Evolutionary conservation across 2,888 invertebrate species (phyloP).

Genomic region (Amblyjoppa proteus): DNA sequence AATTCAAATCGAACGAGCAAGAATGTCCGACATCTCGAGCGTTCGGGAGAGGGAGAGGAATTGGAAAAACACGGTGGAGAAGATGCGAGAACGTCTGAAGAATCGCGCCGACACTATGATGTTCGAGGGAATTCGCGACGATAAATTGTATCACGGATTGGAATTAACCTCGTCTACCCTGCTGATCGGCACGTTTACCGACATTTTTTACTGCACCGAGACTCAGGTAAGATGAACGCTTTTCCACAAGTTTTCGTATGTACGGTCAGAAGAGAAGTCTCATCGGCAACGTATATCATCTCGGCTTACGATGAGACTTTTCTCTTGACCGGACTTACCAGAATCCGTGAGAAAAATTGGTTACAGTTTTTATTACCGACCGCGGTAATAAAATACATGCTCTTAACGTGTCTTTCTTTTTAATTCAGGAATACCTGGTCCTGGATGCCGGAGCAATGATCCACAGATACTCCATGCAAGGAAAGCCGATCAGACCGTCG

Average conservation of each 20-base stretch:
- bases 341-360: no score
- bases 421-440: conserved; percentile 73
- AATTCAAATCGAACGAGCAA: not conserved
- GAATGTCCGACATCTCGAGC: conserved; percentile 25
- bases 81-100: conserved; percentile 67
- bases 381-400: no score
- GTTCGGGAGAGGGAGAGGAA: conserved; percentile 34
- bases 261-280: no score
- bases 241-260: no score
- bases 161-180: conserved; percentile 66
- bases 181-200: conserved; percentile 65
- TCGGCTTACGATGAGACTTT: no score
- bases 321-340: no score
- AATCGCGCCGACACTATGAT: conserved; percentile 63
- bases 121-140: conserved; percentile 70
- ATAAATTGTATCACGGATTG: conserved; percentile 73
- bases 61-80: conserved; percentile 60
- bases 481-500: conserved; percentile 72
- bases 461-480: conserved; percentile 73
- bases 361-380: no score
- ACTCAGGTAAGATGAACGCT: conserved; percentile 68
- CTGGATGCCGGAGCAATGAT: conserved; percentile 66
- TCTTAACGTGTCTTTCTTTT: not conserved
- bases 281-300: no score
- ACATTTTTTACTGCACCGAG: conserved; percentile 72